phyloP scores from a whole-genome alignment of 2,888 invertebrate species.

The Nudaria mundana region DNA sequence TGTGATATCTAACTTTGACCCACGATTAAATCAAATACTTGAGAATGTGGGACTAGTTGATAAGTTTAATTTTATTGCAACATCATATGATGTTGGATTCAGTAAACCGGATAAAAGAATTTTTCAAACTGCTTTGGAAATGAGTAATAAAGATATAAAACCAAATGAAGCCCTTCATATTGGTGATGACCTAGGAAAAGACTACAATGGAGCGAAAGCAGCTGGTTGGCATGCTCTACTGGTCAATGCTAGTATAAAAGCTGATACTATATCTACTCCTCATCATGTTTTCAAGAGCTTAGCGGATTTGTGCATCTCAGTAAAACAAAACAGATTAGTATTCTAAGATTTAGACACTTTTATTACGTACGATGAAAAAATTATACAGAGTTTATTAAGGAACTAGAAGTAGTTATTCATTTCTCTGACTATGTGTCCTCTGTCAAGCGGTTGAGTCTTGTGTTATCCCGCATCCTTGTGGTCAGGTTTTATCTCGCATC shows the following conservation, averaged over 20 bases:
- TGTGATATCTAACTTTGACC: constrained; percentile 94
- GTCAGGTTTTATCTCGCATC: too few relatives aligned
- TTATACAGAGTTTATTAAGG: too few relatives aligned
- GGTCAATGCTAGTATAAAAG: constrained; percentile 31
- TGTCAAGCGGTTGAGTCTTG: too few relatives aligned
- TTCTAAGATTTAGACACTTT: too few relatives aligned
- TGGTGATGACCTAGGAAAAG: constrained; percentile 88
- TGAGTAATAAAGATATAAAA: constrained; percentile 59
- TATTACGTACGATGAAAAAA: too few relatives aligned
- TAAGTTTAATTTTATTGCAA: constrained; percentile 90
- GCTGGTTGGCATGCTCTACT: constrained; percentile 88
- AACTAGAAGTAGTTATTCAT: too few relatives aligned
- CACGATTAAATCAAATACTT: constrained; percentile 86
- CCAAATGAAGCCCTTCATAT: constrained; percentile 89
- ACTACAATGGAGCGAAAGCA: constrained; percentile 88
- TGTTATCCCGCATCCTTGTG: too few relatives aligned
- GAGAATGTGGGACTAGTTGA: constrained; percentile 83
- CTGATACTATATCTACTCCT: constrained; percentile 32
- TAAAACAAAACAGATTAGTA: constrained; percentile 37
- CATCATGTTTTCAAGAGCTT: constrained; percentile 53
- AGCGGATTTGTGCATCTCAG: constrained; percentile 42
- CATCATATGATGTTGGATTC: constrained; percentile 87
- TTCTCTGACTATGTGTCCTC: too few relatives aligned
- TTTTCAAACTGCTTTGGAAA: constrained; percentile 83
- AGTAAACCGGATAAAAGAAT: constrained; percentile 89